Percentiles rank a stretch among this genome's conserved stretches.
These are phyloP conservation scores for Sycophaga agraensis DNA, from an alignment of 1,140 invertebrate genomes.

Conservation along the genomic window DNA sequence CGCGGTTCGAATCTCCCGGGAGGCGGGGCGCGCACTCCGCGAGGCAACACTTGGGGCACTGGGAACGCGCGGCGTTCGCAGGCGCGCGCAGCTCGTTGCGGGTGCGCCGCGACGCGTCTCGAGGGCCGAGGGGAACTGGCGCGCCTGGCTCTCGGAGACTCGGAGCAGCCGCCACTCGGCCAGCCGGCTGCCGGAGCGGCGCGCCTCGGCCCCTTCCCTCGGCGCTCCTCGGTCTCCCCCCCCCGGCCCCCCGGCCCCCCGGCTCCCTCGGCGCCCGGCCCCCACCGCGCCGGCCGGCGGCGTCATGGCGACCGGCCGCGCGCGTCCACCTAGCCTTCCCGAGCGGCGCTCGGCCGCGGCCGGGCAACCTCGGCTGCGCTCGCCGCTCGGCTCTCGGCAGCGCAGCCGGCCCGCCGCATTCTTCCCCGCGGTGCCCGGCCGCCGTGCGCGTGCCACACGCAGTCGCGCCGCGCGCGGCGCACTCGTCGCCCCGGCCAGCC, in stretches of 20 bases:
- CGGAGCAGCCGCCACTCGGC: not conserved
- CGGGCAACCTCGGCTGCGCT: not conserved
- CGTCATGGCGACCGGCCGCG: conserved; percentile 1
- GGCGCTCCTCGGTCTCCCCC: not conserved
- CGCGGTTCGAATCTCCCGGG: no score
- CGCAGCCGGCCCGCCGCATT: not conserved
- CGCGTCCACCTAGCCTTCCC: conserved; percentile 16
- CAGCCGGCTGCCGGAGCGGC: not conserved
- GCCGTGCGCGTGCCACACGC: not conserved
- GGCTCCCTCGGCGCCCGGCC: not conserved
- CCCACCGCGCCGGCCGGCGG: not conserved
- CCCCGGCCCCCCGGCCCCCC: not conserved
- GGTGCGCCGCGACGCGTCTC: conserved; percentile 4
- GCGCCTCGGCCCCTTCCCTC: not conserved
- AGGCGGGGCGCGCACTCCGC: no score
- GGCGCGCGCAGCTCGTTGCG: no score
- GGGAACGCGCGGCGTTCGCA: not conserved
- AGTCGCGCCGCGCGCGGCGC: not conserved
- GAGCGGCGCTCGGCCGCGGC: no score
- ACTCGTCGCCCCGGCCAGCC: not conserved
- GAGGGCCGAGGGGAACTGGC: conserved; percentile 4
- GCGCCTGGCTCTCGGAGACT: no score
- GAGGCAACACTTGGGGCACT: no score
- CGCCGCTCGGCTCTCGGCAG: not conserved
- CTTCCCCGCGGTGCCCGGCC: not conserved